A percentile compares a stretch with the other conserved stretches of the same genome.
These are phyloP conservation scores for Crypturellus tataupa DNA, from an alignment of 2,797 vertebrate species.

Conservation along the genomic window DNA sequence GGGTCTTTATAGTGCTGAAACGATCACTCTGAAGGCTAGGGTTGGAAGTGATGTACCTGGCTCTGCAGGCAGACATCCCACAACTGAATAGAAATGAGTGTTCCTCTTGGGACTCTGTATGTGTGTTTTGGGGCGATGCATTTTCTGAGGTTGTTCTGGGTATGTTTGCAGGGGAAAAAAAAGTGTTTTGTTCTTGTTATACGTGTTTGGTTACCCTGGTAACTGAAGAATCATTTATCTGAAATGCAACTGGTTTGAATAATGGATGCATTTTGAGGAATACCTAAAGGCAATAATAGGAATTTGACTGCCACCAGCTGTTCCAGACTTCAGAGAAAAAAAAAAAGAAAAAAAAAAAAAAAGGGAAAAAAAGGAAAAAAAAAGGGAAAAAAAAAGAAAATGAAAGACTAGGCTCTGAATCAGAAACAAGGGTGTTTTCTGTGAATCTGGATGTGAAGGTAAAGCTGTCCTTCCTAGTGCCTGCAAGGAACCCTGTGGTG, in stretches of 20 bases:
- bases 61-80: background rate
- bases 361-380: constrained; percentile 24
- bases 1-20: background rate
- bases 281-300: constrained; percentile 48
- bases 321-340: constrained; percentile 24
- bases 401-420: constrained; percentile 7
- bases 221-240: constrained; percentile 47
- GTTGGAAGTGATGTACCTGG: background rate
- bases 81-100: background rate
- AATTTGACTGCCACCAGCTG: constrained; percentile 28
- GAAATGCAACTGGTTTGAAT: constrained; percentile 42
- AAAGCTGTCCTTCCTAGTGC: background rate
- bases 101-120: background rate
- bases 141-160: constrained; percentile 33
- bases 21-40: background rate
- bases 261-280: constrained; percentile 56
- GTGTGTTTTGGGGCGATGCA: fast-evolving
- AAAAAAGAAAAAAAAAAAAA: background rate
- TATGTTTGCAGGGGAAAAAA: background rate
- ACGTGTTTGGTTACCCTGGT: constrained; percentile 37
- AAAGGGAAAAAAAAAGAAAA: constrained; percentile 27
- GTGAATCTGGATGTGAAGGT: background rate
- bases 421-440: background rate
- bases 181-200: background rate
- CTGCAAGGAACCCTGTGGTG: background rate